Base-by-base conservation (phyloP, 2,113 vertebrate genomes). In the Dinomys branickii region DNA sequence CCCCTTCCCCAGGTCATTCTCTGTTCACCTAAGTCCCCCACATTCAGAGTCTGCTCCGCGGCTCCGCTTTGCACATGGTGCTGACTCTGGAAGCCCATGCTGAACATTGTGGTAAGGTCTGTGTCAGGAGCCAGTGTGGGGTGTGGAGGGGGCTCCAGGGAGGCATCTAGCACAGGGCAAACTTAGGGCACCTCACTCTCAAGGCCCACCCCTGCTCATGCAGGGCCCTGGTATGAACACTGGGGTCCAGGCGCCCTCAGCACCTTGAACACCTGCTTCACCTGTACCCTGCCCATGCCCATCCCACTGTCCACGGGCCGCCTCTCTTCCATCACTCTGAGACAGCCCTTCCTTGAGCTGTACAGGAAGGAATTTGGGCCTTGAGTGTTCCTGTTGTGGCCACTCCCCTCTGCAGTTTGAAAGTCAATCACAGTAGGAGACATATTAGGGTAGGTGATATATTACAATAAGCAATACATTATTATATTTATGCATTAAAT, bases 21-120 rank as follows among this genome's bases (percentile, higher is more conserved):
- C 0, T 30, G 5, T 35, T 1, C 30, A 33, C 7, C 16, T 12
- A 13, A 1, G 73, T 4, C 3, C 14, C 35, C 9, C 7, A 2
- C 3, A 3, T 41, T 73, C n/a, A 28, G 84, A 69, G 17, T 12
- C n/a, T 0, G 3, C 61, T 3, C 0, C n/a, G 33, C 19, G 19
- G 8, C 1, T 14, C n/a, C 1, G 20, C 69, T 81, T n/a, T 56
- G 47, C 30, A 7, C 5, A 5, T 13, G 7, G 16, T 26, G 30
- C 78, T 41, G 16, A 38, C 22, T 80, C 65, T 30, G 58, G n/a
- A 84, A 35, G 30, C 77, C 28, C 10, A 0, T 7, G 67, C 75
- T 1, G 4, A 38, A 30, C 30, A 4, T 52, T 61, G 41, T 47
- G 7, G 26, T 16, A 17, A 14, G 20, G 0, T 7, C n/a, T 58